phyloP scores from a whole-genome alignment of 2,888 invertebrate genomes.

The Rhagium mordax region DNA sequence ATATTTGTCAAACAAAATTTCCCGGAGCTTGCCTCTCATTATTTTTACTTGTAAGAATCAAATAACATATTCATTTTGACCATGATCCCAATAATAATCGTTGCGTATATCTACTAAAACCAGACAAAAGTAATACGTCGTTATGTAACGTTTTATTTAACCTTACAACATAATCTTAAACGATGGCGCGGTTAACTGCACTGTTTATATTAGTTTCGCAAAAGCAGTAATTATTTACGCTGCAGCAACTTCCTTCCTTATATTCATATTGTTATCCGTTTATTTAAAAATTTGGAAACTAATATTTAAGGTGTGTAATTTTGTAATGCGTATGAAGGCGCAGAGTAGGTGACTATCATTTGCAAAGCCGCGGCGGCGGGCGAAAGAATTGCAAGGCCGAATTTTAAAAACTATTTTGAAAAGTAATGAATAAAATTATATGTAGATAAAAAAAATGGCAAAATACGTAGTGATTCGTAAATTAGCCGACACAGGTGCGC shows the following conservation, averaged over 20 bases:
- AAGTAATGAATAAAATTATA: too few relatives aligned
- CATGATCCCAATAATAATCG: constrained; percentile 17
- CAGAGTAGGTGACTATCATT: too few relatives aligned
- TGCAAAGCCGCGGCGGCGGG: too few relatives aligned
- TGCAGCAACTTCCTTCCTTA: not conserved
- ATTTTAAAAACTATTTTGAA: too few relatives aligned
- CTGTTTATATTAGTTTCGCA: constrained; percentile 13
- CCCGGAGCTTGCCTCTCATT: not conserved
- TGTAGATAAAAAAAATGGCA: too few relatives aligned
- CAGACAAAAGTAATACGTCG: not conserved
- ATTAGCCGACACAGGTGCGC: too few relatives aligned
- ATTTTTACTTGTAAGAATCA: not conserved
- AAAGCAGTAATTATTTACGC: not conserved
- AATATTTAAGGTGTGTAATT: not conserved
- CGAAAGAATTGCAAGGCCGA: too few relatives aligned
- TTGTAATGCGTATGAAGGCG: too few relatives aligned
- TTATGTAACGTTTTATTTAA: constrained; percentile 15
- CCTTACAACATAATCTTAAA: not conserved
- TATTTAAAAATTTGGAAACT: not conserved
- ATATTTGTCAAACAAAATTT: not conserved
- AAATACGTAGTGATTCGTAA: too few relatives aligned
- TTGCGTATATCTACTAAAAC: constrained; percentile 4
- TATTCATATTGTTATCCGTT: not conserved
- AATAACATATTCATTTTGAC: not conserved
- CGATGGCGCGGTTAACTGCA: not conserved